Evolutionary conservation across 1,140 invertebrate species (phyloP).

Genomic region (Pachypeltis micranthus): DNA sequence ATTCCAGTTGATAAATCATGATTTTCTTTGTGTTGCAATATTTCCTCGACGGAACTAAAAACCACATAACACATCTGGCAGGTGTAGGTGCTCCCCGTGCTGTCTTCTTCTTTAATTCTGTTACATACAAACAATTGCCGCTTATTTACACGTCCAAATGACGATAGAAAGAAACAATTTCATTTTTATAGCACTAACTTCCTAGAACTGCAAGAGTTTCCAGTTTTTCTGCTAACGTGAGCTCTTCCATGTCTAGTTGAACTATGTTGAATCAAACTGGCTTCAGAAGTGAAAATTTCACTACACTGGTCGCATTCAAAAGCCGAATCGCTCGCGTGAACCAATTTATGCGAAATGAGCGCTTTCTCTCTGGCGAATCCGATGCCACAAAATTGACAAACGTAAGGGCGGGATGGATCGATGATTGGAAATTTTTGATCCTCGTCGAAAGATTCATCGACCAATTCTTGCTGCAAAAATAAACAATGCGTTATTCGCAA

Average conservation of each 20-base stretch:
- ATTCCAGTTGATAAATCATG: slow-evolving; percentile 14
- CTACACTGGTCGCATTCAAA: slow-evolving; percentile 62
- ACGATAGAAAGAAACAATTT: not conserved
- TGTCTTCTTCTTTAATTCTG: no score
- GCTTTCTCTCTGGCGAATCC: slow-evolving; percentile 70
- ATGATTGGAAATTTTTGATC: slow-evolving; percentile 46
- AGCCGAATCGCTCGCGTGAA: slow-evolving; percentile 48
- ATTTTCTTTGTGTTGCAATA: slow-evolving; percentile 51
- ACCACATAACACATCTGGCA: slow-evolving; percentile 65
- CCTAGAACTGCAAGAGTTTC: not conserved
- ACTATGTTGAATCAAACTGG: slow-evolving; percentile 38
- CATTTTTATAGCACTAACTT: not conserved
- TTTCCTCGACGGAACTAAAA: slow-evolving; percentile 56
- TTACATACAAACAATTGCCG: no score
- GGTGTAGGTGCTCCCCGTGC: no score
- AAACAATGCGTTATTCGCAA: no score
- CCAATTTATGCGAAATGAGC: slow-evolving; percentile 53
- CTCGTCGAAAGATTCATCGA: slow-evolving; percentile 29
- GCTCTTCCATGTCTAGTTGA: slow-evolving; percentile 2
- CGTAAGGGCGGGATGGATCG: slow-evolving; percentile 62
- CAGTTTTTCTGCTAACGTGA: not conserved
- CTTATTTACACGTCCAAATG: slow-evolving; percentile 35
- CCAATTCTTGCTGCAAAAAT: not conserved
- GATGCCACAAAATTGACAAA: slow-evolving; percentile 65
- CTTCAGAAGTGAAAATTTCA: slow-evolving; percentile 65